phyloP scores from a whole-genome alignment of 2,113 vertebrate species.

The Chionomys nivalis region DNA sequence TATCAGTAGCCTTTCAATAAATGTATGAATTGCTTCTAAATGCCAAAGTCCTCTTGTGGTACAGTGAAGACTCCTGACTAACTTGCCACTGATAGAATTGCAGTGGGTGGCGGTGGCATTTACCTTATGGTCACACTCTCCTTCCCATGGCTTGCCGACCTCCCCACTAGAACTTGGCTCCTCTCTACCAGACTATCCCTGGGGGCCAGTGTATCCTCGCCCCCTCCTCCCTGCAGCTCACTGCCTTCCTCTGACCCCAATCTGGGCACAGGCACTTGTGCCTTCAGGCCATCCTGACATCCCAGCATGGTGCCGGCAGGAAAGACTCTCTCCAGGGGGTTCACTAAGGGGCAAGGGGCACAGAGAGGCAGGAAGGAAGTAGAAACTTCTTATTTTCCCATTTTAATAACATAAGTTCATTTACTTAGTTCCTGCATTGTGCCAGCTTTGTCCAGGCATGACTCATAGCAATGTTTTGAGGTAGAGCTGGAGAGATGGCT shows the following conservation, averaged over 20 bases:
- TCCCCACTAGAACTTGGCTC: background rate
- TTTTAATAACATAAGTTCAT: background rate
- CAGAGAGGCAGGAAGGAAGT: background rate
- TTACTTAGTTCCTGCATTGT: background rate
- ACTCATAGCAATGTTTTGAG: background rate
- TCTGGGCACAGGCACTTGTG: background rate
- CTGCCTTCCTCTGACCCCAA: background rate
- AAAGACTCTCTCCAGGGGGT: background rate
- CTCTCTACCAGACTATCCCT: background rate
- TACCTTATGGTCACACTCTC: background rate
- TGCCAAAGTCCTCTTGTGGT: background rate
- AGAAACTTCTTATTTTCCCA: slow-evolving; percentile 17
- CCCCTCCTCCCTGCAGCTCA: background rate
- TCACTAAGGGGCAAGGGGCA: background rate
- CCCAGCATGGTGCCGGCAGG: background rate
- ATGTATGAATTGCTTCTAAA: slow-evolving; percentile 31
- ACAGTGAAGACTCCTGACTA: background rate
- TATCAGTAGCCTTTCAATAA: background rate
- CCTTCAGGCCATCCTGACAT: background rate
- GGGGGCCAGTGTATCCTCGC: background rate
- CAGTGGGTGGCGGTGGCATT: background rate
- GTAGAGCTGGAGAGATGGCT: background rate
- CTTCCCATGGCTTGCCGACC: background rate
- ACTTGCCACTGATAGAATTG: background rate
- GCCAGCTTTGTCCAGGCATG: background rate